These are phyloP conservation scores for Drosophila sturtevanti DNA, from an alignment of 1,140 invertebrate genomes.

Conservation along the genomic window DNA sequence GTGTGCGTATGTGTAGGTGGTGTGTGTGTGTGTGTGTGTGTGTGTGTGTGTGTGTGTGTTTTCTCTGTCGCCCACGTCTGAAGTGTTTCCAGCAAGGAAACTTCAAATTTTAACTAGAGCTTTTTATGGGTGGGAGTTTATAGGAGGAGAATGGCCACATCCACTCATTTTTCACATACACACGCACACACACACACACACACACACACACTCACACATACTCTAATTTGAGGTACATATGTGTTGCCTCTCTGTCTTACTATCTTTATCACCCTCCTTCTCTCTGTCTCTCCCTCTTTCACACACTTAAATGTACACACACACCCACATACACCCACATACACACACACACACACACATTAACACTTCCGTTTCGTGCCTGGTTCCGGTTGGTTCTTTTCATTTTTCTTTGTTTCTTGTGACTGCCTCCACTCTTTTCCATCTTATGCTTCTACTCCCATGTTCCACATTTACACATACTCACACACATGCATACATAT, in stretches of 20 bases:
- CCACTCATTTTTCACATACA: slow-evolving; percentile 5
- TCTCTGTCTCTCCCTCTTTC: too few species aligned
- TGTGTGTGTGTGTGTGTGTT: slow-evolving; percentile 11
- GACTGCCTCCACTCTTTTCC: background rate
- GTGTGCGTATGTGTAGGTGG: slow-evolving; percentile 10
- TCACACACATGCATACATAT: background rate
- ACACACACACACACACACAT: slow-evolving; percentile 26
- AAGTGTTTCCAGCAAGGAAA: slow-evolving; percentile 19
- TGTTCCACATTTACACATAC: background rate
- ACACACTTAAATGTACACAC: too few species aligned
- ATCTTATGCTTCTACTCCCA: slow-evolving; percentile 6
- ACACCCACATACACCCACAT: slow-evolving; percentile 22
- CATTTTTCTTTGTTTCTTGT: slow-evolving; percentile 24
- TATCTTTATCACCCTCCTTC: too few species aligned
- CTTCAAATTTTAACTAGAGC: slow-evolving; percentile 9
- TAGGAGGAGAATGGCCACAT: background rate
- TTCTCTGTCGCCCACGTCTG: slow-evolving; percentile 42
- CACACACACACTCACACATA: background rate
- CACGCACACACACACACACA: background rate
- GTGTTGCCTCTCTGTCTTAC: too few species aligned
- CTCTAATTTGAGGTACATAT: too few species aligned
- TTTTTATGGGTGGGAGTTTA: background rate
- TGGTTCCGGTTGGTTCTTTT: slow-evolving; percentile 41
- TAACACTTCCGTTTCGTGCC: slow-evolving; percentile 48
- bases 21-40: slow-evolving; percentile 7